These are phyloP conservation scores for Brachionus koreanus DNA, from an alignment of 1,140 invertebrate genomes.

Conservation along the genomic window DNA sequence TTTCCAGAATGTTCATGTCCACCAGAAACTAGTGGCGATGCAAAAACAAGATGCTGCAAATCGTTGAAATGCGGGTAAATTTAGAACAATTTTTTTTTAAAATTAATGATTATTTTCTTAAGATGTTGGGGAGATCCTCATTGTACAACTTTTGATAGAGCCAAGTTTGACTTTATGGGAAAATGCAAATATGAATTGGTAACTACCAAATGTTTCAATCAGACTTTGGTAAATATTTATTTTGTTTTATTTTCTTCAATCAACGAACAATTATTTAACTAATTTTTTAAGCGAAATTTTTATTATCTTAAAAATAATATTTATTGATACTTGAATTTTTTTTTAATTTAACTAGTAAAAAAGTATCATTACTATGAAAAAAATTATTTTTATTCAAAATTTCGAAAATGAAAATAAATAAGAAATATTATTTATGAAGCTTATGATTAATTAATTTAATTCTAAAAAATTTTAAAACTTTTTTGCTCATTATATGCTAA, in stretches of 20 bases:
- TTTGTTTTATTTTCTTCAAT: background rate
- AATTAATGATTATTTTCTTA: background rate
- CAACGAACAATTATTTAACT: background rate
- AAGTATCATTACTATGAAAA: no score
- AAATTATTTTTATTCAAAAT: no score
- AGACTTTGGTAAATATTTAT: background rate
- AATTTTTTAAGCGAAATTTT: no score
- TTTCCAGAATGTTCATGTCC: constrained; percentile 7
- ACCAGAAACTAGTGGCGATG: background rate
- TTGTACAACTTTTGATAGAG: constrained; percentile 10
- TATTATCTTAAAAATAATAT: no score
- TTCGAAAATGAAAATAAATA: no score
- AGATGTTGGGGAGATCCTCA: constrained; percentile 37
- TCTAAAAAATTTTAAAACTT: no score
- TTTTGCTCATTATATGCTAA: no score
- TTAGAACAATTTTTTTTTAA: background rate
- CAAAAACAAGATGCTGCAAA: background rate
- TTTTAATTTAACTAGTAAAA: no score
- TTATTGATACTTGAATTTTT: no score
- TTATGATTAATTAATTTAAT: no score
- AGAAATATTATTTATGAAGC: no score
- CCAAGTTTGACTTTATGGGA: constrained; percentile 14
- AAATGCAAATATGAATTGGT: constrained; percentile 34
- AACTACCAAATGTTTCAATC: background rate
- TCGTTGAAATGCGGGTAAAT: background rate